These are phyloP conservation scores for Enteromius trimaculatus DNA, from an alignment of 2,797 vertebrate genomes.

Conservation along the genomic window DNA sequence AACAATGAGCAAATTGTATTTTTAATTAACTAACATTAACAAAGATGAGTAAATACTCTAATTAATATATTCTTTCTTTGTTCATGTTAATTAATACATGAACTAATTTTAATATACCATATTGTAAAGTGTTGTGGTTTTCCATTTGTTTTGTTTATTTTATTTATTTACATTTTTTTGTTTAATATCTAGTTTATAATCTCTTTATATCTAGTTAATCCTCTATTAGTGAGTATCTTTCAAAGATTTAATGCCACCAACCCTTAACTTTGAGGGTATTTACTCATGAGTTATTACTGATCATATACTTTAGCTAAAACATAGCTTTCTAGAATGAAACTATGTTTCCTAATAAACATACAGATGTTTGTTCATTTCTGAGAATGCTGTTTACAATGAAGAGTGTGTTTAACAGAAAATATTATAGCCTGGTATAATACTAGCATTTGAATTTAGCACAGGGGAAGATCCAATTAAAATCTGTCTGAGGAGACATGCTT, in stretches of 20 bases:
- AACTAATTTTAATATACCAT: too few relatives aligned
- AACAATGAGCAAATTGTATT: too few relatives aligned
- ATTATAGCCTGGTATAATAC: background rate
- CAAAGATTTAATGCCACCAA: background rate
- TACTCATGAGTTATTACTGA: background rate
- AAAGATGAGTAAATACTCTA: too few relatives aligned
- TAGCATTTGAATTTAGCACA: background rate
- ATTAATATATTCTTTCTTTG: background rate
- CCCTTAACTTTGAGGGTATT: background rate
- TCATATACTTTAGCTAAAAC: background rate
- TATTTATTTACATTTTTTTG: background rate
- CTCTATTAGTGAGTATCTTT: background rate
- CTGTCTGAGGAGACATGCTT: background rate
- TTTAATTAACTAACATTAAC: too few relatives aligned
- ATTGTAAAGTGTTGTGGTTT: background rate
- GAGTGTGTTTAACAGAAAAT: background rate
- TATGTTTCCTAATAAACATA: background rate
- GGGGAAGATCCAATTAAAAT: background rate
- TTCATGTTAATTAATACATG: too few relatives aligned
- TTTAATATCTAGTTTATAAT: background rate
- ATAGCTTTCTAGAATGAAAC: background rate
- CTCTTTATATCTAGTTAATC: background rate
- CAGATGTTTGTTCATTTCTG: background rate
- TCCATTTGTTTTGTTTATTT: background rate
- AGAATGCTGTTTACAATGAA: background rate